phyloP scores from a whole-genome alignment of 2,888 invertebrate genomes.

The Lepidochitona cinerea region DNA sequence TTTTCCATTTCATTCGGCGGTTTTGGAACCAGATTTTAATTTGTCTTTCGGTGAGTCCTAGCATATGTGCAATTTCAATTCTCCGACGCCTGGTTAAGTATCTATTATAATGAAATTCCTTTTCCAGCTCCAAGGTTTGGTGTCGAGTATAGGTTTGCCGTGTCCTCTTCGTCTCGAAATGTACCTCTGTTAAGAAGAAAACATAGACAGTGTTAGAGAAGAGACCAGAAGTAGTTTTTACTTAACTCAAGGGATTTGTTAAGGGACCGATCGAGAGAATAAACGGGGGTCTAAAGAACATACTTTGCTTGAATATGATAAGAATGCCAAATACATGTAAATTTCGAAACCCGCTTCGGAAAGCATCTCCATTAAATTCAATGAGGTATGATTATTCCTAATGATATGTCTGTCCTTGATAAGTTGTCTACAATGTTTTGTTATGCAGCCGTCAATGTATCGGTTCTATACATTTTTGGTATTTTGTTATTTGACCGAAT shows the following conservation, averaged over 20 bases:
- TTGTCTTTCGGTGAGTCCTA: constrained; percentile 96
- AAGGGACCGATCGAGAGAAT: too few species aligned
- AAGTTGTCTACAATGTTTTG: too few species aligned
- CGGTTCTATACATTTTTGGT: too few species aligned
- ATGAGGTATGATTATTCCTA: not conserved
- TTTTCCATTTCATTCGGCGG: constrained; percentile 86
- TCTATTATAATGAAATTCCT: constrained; percentile 98
- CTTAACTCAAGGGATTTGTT: too few species aligned
- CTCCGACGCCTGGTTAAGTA: constrained; percentile 96
- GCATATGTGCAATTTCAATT: constrained; percentile 96
- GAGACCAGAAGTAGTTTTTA: not conserved
- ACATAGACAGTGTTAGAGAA: not conserved
- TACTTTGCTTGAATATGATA: too few species aligned
- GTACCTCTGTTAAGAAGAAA: not conserved
- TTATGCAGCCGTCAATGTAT: too few species aligned
- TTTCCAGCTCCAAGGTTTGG: constrained; percentile 97
- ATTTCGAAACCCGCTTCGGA: not conserved
- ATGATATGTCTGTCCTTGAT: too few species aligned
- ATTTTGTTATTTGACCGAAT: too few species aligned
- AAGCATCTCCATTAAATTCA: not conserved
- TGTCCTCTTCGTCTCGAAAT: constrained; percentile 80
- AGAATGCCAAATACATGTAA: too few species aligned
- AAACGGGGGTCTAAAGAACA: too few species aligned
- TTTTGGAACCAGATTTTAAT: constrained; percentile 84
- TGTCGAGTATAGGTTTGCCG: constrained; percentile 97